Base-by-base conservation (phyloP, 2,888 invertebrate genomes). In the Poecilus cupreus region DNA sequence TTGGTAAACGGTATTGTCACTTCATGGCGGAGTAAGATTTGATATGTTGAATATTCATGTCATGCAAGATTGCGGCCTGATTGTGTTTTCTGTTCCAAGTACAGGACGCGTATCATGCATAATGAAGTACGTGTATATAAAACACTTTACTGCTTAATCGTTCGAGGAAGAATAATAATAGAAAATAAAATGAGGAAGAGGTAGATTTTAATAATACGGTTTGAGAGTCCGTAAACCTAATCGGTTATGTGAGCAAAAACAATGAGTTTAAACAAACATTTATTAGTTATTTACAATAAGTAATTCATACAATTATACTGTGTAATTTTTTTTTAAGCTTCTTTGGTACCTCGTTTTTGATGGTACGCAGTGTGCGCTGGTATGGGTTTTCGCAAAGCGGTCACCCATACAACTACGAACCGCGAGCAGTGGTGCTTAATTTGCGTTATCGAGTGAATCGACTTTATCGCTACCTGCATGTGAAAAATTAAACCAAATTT, bases 41-140 rank as follows among this genome's bases (percentile, higher is more conserved):
- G 80, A 80, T 80, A 57, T 80, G 57, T 43, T 80, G 80, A 80
- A 80, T 80, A 80, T 80, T 80, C 80, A 80, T 80, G 57, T 16
- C 80, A 80, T 80, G 80, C 80, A 57, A 79, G 2, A 26, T 16
- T 4, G 26, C 13, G 13, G 13, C 13, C n/a, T 51, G 75, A 51
- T 51, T 75, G 49, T 49, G 18, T 51, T 51, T 75, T 51, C 75
- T 51, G 16, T 51, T 75, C 16, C 1, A 68, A 32, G 68, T 68
- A 51, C 75, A 13, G 37, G 64, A 13, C 16, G 18, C 37, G 37
- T 68, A 37, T 68, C 37, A 60, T 68, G 64, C 64, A 68, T 68
- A 68, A 68, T 68, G 16, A 32, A 37, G 16, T 18, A 68, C 18
- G 37, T 26, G 22, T 60, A 24, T 13, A 60, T 60, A 68, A 68